Base-by-base conservation (phyloP, 2,888 invertebrate genomes). In the Loripinus fragilis region DNA sequence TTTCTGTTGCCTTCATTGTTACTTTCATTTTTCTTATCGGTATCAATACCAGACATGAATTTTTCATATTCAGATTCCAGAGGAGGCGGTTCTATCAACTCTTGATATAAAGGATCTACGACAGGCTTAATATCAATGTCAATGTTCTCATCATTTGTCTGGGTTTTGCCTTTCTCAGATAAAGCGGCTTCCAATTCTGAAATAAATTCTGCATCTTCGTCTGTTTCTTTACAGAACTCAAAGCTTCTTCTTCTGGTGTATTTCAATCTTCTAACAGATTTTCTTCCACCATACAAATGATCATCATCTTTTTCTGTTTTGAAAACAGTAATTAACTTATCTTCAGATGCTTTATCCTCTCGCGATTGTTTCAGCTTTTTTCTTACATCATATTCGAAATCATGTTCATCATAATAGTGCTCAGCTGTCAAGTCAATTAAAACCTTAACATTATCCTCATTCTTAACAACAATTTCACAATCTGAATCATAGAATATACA, bases 221-320 rank as follows among this genome's bases (percentile, higher is more conserved):
- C 68, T 33, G n/a, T 48, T 50, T 64, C 69, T 64, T 77, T 69
- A 23, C 30, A 23, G 23, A 72, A 65, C 38, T 77, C 73, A 77
- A 77, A 77, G 50, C 77, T 77, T 1, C 69, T 64, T 41, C 77
- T 77, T 41, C 77, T 55, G 17, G 60, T 60, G 25, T 73, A 77
- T 33, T 33, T 72, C 20, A 77, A 60, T 33, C n/a, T 73, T 38
- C 69, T 72, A 7, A 76, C 66, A 17, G 20, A 20, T 3, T 60
- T 60, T 20, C 10, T 33, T 33, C 33, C 17, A 20, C 1, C 8
- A 33, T 33, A 60, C 1, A 33, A 8, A 60, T 60, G 23, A 33
- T 60, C 60, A 60, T 60, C 60, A 7, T 33, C 33, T 33, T 60
- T 60, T 17, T 60, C 60, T 33, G 30, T 33, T 20, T 60, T 60